phyloP scores from a whole-genome alignment of 2,888 invertebrate genomes.

The Malthinus flaveolus region DNA sequence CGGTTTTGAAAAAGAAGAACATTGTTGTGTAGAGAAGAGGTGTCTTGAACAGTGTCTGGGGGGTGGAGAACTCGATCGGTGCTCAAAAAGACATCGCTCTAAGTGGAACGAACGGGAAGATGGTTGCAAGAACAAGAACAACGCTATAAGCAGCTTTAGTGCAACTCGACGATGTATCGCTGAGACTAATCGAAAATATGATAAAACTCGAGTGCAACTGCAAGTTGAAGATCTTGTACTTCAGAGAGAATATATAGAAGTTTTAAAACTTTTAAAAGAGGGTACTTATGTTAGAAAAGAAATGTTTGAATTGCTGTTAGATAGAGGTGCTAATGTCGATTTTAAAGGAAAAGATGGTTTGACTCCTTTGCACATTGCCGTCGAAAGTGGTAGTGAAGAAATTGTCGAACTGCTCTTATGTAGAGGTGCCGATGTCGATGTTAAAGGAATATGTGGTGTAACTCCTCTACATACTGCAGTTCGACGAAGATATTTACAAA shows the following conservation, averaged over 20 bases:
- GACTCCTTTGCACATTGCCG: conserved; percentile 11
- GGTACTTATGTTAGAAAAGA: too few species aligned
- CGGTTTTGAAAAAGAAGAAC: conserved; percentile 58
- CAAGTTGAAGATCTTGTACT: too few species aligned
- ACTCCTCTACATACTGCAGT: conserved; percentile 15
- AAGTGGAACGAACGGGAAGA: conserved; percentile 51
- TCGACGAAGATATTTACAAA: background rate
- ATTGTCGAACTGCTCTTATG: conserved; percentile 4
- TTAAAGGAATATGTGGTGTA: background rate
- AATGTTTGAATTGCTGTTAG: too few species aligned
- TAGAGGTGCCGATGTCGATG: conserved; percentile 9
- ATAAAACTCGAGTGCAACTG: too few species aligned
- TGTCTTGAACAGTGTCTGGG: conserved; percentile 70
- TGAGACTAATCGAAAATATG: too few species aligned
- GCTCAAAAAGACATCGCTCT: conserved; percentile 72
- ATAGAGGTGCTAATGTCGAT: too few species aligned
- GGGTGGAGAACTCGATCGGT: conserved; percentile 71
- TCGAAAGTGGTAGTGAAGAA: conserved; percentile 1
- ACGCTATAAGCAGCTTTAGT: too few species aligned
- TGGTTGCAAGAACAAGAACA: conserved; percentile 26
- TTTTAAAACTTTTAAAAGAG: too few species aligned
- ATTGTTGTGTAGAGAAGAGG: conserved; percentile 58
- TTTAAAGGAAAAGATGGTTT: too few species aligned
- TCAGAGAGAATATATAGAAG: too few species aligned
- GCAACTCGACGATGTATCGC: too few species aligned